phyloP scores from a whole-genome alignment of 2,888 invertebrate species.

The Melipona beecheii region DNA sequence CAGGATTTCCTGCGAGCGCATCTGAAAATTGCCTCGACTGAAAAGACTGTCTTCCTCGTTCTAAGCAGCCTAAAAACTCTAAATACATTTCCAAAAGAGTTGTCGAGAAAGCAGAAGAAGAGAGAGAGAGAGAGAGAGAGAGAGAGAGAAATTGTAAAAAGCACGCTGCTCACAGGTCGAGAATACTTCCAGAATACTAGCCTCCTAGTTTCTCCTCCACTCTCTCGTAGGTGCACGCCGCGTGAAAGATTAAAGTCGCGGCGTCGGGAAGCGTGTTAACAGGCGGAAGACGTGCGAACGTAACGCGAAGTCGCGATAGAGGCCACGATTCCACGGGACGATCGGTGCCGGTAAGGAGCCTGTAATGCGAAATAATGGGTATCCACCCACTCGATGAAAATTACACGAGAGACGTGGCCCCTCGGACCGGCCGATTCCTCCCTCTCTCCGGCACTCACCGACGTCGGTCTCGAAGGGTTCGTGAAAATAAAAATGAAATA shows the following conservation, averaged over 20 bases:
- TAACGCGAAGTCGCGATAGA: conserved; percentile 56
- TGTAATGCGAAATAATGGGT: conserved; percentile 75
- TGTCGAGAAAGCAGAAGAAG: too few species aligned
- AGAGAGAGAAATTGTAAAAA: too few species aligned
- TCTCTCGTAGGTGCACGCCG: background rate
- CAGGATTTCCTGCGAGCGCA: too few species aligned
- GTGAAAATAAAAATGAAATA: conserved; percentile 23
- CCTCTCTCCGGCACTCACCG: background rate
- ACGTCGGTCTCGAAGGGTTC: conserved; percentile 26
- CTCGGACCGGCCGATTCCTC: conserved; percentile 22
- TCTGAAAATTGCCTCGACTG: too few species aligned
- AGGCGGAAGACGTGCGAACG: conserved; percentile 54
- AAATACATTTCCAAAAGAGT: too few species aligned
- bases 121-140: too few species aligned
- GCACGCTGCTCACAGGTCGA: too few species aligned
- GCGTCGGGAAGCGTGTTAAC: conserved; percentile 47
- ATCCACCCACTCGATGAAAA: conserved; percentile 75
- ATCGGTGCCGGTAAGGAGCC: conserved; percentile 65
- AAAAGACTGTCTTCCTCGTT: too few species aligned
- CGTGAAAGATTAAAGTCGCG: conserved; percentile 25
- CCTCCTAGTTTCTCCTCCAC: background rate
- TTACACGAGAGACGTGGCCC: conserved; percentile 69
- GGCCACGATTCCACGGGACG: conserved; percentile 51
- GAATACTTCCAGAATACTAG: background rate
- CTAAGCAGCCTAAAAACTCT: too few species aligned